phyloP scores from a whole-genome alignment of 2,113 vertebrate species.

The Octodon degus region DNA sequence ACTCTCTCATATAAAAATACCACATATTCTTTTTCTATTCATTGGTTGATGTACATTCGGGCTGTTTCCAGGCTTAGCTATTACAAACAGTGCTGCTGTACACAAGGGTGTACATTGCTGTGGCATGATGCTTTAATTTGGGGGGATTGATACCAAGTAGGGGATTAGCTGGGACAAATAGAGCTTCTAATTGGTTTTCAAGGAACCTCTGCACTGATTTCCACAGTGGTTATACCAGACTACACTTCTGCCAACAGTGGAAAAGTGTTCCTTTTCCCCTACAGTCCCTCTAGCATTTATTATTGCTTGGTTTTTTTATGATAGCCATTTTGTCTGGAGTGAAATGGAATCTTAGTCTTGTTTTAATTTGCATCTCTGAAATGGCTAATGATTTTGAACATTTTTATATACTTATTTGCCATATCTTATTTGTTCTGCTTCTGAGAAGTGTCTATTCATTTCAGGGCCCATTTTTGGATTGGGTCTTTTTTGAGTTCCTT shows the following conservation, averaged over 20 bases:
- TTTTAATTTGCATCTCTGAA: neutral
- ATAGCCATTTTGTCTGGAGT: neutral
- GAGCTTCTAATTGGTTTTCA: neutral
- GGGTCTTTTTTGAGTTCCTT: neutral
- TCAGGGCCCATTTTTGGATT: neutral
- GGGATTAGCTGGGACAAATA: neutral
- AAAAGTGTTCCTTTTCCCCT: neutral
- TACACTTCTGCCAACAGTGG: neutral
- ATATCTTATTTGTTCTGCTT: neutral
- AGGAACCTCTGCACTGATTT: neutral
- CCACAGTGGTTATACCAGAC: neutral
- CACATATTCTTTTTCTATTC: neutral
- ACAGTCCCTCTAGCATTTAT: neutral
- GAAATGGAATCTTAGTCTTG: neutral
- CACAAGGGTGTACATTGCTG: neutral
- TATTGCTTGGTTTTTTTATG: neutral
- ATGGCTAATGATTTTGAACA: neutral
- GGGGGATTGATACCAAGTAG: neutral
- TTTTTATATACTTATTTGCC: neutral
- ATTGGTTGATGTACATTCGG: neutral
- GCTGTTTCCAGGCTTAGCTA: neutral
- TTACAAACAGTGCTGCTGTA: neutral
- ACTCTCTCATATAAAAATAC: neutral
- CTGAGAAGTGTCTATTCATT: neutral
- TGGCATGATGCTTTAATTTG: neutral